A percentile compares a stretch with the other conserved stretches of the same genome.
phyloP scores from a whole-genome alignment of 2,888 invertebrate species.

The Phengaris arion region DNA sequence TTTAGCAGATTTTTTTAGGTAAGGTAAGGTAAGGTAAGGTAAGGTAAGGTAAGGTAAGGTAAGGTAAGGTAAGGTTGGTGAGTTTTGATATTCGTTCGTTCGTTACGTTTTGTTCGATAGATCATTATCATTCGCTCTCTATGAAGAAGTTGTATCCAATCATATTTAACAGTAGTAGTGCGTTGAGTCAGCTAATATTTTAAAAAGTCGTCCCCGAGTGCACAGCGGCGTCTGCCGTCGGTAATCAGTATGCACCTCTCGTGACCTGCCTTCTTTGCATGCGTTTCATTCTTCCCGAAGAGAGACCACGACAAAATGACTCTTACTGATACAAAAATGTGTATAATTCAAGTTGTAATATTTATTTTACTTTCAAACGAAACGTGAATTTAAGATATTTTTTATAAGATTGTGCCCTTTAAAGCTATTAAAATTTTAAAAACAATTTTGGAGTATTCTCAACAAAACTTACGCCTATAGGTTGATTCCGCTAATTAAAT shows the following conservation, averaged over 20 bases:
- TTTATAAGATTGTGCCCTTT: not conserved
- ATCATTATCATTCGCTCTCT: not conserved
- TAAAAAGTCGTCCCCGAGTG: slow-evolving; percentile 1
- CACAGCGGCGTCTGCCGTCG: slow-evolving; percentile 30
- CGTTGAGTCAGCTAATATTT: not conserved
- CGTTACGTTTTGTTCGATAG: not conserved
- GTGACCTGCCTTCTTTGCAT: slow-evolving; percentile 59
- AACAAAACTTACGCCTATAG: no score
- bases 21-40: no score
- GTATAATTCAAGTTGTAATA: not conserved
- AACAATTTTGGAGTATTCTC: not conserved
- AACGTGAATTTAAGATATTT: not conserved
- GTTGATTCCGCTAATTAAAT: no score
- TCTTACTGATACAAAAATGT: slow-evolving; percentile 17
- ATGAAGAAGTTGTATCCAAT: not conserved
- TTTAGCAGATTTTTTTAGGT: no score
- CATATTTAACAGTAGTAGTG: not conserved
- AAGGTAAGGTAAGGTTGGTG: no score
- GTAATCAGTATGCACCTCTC: slow-evolving; percentile 64
- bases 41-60: no score
- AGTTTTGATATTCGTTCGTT: no score
- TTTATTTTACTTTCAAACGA: not conserved
- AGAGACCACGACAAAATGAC: slow-evolving; percentile 39
- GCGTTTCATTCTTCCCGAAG: slow-evolving; percentile 45
- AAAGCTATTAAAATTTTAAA: not conserved